phyloP scores from a whole-genome alignment of 2,113 vertebrate species.

The Sinocyclocheilus grahami region DNA sequence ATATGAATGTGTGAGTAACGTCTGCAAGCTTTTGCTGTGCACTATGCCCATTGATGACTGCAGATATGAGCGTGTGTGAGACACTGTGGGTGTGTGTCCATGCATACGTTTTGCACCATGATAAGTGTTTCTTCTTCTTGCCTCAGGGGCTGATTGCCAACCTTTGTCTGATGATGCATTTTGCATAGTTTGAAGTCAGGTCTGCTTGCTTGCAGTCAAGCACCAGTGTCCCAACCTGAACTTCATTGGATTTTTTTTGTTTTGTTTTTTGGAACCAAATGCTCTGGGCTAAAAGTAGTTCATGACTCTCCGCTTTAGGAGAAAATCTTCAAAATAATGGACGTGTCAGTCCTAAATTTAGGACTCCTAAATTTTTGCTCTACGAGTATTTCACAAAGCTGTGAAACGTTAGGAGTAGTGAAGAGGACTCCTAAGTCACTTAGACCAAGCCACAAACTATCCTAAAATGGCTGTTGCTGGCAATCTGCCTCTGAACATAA shows the following conservation, averaged over 20 bases:
- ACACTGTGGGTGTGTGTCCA: slow-evolving; percentile 18
- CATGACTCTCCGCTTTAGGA: no score
- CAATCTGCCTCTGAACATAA: no score
- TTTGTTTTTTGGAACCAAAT: not conserved
- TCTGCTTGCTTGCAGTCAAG: slow-evolving; percentile 16
- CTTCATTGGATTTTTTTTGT: not conserved
- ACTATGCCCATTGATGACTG: slow-evolving; percentile 24
- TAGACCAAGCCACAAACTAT: no score
- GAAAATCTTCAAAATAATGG: no score
- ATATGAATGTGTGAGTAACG: not conserved
- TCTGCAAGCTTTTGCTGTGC: not conserved
- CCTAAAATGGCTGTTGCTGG: no score
- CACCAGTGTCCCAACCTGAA: not conserved
- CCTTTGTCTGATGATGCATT: not conserved
- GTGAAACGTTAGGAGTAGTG: no score
- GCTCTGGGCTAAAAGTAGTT: not conserved
- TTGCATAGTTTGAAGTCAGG: not conserved
- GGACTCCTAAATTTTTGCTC: no score
- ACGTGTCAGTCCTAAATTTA: no score
- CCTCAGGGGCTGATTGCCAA: slow-evolving; percentile 7
- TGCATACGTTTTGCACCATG: slow-evolving; percentile 17
- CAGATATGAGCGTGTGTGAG: not conserved
- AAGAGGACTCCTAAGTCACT: no score
- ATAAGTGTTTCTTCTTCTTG: slow-evolving; percentile 20
- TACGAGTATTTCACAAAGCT: no score